Conservation (phyloP, 1,140 invertebrate species). For the Orchesella cincta region DNA sequence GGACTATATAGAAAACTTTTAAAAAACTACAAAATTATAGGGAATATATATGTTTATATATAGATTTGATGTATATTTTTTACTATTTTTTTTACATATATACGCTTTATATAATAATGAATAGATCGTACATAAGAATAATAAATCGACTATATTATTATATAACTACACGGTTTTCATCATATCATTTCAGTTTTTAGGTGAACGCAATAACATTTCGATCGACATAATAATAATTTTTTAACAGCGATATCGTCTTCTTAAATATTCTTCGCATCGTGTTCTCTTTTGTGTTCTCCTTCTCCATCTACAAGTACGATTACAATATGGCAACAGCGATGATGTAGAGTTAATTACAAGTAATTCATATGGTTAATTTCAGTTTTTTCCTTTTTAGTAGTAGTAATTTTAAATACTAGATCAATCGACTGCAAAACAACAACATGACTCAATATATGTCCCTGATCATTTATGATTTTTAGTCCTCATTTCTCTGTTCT, state of each 20-base stretch:
- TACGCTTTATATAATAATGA: background rate
- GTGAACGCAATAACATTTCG: background rate
- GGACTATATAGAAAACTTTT: constrained; percentile 30
- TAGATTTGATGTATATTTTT: background rate
- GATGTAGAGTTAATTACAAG: background rate
- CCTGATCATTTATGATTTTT: no score
- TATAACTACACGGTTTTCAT: constrained; percentile 5
- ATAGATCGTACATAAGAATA: constrained; percentile 16
- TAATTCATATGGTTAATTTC: background rate
- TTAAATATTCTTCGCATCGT: background rate
- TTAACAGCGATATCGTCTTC: background rate
- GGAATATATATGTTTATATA: constrained; percentile 21
- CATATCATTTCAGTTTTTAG: background rate
- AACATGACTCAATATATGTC: background rate
- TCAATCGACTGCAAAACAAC: background rate
- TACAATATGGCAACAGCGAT: background rate
- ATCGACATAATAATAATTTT: background rate
- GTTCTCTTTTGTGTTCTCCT: background rate
- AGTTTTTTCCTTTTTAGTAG: background rate
- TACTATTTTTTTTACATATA: background rate
- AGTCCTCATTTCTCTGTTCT: no score
- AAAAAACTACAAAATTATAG: constrained; percentile 30
- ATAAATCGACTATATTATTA: constrained; percentile 14
- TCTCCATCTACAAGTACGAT: background rate
- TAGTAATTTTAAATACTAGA: background rate